Conservation (phyloP, 2,888 invertebrate genomes). For the Teleogryllus oceanicus region DNA sequence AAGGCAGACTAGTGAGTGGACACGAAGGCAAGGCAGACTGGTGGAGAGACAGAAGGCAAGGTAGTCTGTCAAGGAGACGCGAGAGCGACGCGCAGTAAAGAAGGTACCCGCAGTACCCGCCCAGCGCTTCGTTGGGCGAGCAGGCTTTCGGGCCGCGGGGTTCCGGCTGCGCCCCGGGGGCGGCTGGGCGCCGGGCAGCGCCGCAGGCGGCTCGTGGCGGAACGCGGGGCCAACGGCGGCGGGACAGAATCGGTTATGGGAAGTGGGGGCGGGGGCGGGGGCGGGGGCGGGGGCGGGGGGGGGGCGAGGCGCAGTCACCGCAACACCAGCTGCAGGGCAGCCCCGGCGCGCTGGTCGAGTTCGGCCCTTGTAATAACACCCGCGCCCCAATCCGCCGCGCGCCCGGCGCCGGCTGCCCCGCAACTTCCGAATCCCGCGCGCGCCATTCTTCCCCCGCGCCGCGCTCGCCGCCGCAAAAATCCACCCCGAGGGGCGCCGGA, state of each 20-base stretch:
- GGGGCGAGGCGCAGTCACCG: neutral
- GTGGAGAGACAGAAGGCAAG: too few species aligned
- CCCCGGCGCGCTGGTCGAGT: neutral
- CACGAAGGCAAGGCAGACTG: too few species aligned
- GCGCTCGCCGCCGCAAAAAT: neutral
- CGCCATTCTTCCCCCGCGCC: neutral
- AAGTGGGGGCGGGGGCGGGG: neutral
- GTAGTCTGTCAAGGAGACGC: too few species aligned
- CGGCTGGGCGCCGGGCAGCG: too few species aligned
- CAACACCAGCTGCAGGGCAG: neutral
- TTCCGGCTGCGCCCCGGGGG: too few species aligned
- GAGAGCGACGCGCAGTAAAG: too few species aligned
- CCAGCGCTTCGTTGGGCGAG: too few species aligned
- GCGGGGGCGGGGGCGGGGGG: neutral
- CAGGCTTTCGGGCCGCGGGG: too few species aligned
- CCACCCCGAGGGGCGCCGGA: neutral
- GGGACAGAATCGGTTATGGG: neutral
- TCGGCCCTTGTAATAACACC: constrained; percentile 4
- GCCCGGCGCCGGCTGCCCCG: neutral
- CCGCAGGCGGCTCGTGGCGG: too few species aligned
- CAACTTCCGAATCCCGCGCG: neutral
- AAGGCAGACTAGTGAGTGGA: too few species aligned
- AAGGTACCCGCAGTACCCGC: too few species aligned
- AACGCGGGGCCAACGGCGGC: neutral
- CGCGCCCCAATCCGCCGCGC: neutral